Percentiles rank a stretch among this genome's conserved stretches.
phyloP scores from a whole-genome alignment of 2,113 vertebrate species.

The Salminus brasiliensis region DNA sequence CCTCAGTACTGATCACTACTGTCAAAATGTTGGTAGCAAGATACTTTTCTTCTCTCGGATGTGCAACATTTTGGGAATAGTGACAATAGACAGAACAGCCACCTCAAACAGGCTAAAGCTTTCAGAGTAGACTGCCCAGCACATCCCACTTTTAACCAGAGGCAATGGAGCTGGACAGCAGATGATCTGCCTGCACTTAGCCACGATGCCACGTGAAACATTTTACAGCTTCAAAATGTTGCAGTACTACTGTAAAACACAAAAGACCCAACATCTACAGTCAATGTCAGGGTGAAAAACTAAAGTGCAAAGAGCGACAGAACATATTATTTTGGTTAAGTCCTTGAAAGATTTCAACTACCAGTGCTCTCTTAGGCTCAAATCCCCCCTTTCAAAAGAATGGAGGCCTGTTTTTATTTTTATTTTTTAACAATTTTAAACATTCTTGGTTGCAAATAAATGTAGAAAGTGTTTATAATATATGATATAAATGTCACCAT shows the following conservation, averaged over 20 bases:
- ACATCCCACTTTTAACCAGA: slow-evolving; percentile 8
- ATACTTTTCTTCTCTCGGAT: no score
- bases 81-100: neutral
- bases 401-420: no score
- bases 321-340: neutral
- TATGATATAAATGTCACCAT: no score
- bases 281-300: neutral
- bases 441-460: no score
- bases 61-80: no score
- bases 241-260: no score
- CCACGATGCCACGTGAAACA: slow-evolving; percentile 16
- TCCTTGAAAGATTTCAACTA: neutral
- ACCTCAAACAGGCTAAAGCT: neutral
- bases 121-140: slow-evolving; percentile 4
- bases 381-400: no score
- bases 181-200: neutral
- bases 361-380: no score
- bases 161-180: neutral
- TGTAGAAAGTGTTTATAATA: no score
- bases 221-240: no score
- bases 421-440: no score
- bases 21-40: neutral
- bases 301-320: neutral
- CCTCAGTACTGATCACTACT: neutral
- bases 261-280: no score